Conservation (phyloP, 2,113 vertebrate genomes). For the Ranitomeya variabilis region DNA sequence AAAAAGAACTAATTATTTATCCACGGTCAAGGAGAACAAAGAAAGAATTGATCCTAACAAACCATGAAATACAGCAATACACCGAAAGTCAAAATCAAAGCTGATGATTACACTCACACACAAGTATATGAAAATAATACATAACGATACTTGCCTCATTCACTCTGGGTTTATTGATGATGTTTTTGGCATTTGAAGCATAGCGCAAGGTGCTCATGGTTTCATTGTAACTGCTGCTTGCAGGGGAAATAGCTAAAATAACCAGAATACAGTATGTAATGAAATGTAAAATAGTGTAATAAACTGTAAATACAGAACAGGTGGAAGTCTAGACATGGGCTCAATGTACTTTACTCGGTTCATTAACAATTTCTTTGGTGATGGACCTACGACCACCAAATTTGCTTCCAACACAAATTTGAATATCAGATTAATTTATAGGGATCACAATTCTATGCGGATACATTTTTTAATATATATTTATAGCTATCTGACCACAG, state of each 20-base stretch:
- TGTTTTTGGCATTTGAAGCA: slow-evolving; percentile 92
- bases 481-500: not conserved
- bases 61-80: not conserved
- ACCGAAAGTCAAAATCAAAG: not conserved
- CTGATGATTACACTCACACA: not conserved
- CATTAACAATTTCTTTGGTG: not conserved
- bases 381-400: not conserved
- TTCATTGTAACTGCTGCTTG: slow-evolving; percentile 89
- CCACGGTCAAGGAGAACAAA: not conserved
- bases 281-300: not conserved
- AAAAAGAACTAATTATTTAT: slow-evolving; percentile 11
- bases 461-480: not conserved
- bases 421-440: not conserved
- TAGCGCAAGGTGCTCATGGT: slow-evolving; percentile 96
- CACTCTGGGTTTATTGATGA: slow-evolving; percentile 92
- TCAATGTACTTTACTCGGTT: not conserved
- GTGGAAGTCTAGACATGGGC: not conserved
- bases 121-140: not conserved
- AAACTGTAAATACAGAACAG: not conserved
- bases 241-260: slow-evolving; percentile 87
- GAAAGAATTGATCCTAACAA: not conserved
- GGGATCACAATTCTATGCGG: not conserved
- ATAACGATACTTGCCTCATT: slow-evolving; percentile 84
- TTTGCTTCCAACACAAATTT: not conserved
- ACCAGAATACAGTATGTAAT: slow-evolving; percentile 11